Conservation (phyloP, 2,888 invertebrate species). For the Cerastoderma edule region DNA sequence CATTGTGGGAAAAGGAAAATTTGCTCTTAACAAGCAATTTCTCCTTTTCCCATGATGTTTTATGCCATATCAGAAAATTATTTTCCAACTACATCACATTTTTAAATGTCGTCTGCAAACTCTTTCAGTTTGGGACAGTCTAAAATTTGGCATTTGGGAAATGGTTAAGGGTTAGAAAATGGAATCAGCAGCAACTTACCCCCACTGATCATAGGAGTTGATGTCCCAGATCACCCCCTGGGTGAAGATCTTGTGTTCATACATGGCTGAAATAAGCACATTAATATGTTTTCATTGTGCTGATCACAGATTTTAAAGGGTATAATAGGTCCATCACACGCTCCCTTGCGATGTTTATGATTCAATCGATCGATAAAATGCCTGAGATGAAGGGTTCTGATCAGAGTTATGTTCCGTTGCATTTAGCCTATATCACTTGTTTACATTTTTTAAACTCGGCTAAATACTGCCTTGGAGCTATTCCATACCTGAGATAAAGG, state of each 20-base stretch:
- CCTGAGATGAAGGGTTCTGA: too few relatives aligned
- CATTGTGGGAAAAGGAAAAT: background rate
- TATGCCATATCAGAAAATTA: background rate
- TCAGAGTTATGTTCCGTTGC: too few relatives aligned
- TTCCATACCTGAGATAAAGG: too few relatives aligned
- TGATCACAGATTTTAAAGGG: background rate
- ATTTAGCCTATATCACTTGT: too few relatives aligned
- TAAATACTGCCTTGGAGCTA: too few relatives aligned
- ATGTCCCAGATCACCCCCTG: constrained; percentile 99
- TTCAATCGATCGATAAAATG: too few relatives aligned
- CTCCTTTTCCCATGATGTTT: background rate
- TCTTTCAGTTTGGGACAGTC: too few relatives aligned
- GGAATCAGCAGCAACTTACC: constrained; percentile 86
- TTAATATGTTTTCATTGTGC: background rate
- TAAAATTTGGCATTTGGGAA: background rate
- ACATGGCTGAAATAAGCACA: constrained; percentile 90
- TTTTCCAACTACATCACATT: background rate
- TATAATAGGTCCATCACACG: too few relatives aligned
- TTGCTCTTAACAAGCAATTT: background rate
- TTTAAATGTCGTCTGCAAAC: too few relatives aligned
- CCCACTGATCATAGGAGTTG: constrained; percentile 99
- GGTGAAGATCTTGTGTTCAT: constrained; percentile 99
- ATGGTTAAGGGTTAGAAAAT: background rate
- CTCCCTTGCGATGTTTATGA: too few relatives aligned
- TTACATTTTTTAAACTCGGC: too few relatives aligned